A percentile compares a stretch with the other conserved stretches of the same genome.
phyloP scores from a whole-genome alignment of 2,113 vertebrate genomes.

The Myrmecobius fasciatus region DNA sequence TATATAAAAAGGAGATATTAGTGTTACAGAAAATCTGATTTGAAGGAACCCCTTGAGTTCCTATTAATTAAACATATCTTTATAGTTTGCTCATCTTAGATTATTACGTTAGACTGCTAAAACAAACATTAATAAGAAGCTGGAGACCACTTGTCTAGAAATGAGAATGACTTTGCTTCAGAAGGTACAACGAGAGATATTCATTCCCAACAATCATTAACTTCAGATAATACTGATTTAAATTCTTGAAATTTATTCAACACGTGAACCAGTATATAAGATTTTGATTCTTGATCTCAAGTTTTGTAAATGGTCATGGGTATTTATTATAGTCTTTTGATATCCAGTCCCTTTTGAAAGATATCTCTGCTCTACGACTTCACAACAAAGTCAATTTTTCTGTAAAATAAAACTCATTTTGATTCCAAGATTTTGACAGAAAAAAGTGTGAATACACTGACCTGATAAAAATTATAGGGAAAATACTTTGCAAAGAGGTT shows the following conservation, averaged over 20 bases:
- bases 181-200: not conserved
- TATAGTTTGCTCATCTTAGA: not conserved
- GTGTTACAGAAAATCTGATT: not conserved
- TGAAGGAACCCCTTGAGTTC: not conserved
- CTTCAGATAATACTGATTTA: not conserved
- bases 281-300: not conserved
- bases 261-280: not conserved
- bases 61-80: not conserved
- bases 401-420: constrained; percentile 64
- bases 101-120: not conserved
- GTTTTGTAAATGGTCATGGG: not conserved
- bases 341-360: constrained; percentile 33
- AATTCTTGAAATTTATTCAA: not conserved
- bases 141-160: not conserved
- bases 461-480: constrained; percentile 63
- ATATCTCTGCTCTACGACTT: constrained; percentile 21
- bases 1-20: not conserved
- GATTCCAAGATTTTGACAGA: constrained; percentile 65
- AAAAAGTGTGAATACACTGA: constrained; percentile 55
- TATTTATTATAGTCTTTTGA: constrained; percentile 35
- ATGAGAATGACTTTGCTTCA: not conserved
- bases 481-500: constrained; percentile 8
- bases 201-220: not conserved
- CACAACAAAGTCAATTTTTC: constrained; percentile 53
- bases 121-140: not conserved